Evolutionary conservation across 2,113 vertebrate species (phyloP).

Genomic region (Sylvia atricapilla): DNA sequence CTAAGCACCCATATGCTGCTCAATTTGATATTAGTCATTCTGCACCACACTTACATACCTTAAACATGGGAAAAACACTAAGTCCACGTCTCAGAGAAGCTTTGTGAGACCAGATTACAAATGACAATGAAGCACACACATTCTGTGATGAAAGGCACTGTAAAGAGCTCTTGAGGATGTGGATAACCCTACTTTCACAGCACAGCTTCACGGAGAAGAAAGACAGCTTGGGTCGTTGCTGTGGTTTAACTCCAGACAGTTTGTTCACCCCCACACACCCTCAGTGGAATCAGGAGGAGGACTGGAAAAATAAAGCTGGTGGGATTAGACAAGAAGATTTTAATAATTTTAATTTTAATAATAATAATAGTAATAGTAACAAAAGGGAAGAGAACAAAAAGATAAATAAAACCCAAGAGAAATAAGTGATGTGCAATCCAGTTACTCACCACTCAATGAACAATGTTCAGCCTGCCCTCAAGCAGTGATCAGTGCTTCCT

Average conservation of each 20-base stretch:
- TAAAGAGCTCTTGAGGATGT: neutral
- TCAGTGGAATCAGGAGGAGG: neutral
- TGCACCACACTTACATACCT: neutral
- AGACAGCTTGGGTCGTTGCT: neutral
- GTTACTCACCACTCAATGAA: neutral
- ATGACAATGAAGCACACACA: neutral
- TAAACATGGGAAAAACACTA: neutral
- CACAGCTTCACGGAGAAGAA: neutral
- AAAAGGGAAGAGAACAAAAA: neutral
- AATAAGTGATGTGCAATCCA: neutral
- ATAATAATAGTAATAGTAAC: too few relatives aligned
- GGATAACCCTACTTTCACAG: neutral
- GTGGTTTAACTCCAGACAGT: neutral
- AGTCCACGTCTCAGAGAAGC: neutral
- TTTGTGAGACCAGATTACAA: neutral
- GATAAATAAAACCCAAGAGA: neutral
- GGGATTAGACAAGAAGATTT: neutral
- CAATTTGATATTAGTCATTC: neutral
- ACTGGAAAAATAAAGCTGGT: neutral
- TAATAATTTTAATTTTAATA: neutral
- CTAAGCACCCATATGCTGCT: fast-evolving
- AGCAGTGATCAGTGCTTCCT: neutral
- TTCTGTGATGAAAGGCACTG: neutral
- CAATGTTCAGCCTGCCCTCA: neutral
- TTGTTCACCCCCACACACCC: neutral